These are phyloP conservation scores for Linnaemya tessellans DNA, from an alignment of 2,888 invertebrate species.

Conservation along the genomic window DNA sequence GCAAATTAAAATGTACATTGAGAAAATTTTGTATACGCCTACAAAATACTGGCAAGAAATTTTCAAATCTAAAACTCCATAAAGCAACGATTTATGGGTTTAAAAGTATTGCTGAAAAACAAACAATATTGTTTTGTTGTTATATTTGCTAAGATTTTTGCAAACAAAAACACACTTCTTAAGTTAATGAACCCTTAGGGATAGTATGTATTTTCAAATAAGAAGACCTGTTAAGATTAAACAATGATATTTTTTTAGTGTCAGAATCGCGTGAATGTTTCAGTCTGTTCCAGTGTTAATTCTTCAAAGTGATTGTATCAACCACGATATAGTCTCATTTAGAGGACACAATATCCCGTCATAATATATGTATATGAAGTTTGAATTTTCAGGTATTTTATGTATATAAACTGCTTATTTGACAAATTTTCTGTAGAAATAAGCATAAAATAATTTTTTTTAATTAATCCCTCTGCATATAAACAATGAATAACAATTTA, in stretches of 20 bases:
- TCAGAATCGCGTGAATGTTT: neutral
- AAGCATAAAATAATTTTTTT: no score
- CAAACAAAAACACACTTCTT: constrained; percentile 59
- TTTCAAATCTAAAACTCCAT: constrained; percentile 25
- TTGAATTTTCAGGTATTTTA: no score
- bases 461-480: no score
- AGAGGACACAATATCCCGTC: no score
- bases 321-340: neutral
- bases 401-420: no score
- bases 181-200: constrained; percentile 65
- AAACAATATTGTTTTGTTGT: constrained; percentile 8
- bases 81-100: constrained; percentile 48
- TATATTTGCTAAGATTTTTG: constrained; percentile 9
- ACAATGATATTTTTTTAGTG: neutral
- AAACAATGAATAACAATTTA: no score
- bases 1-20: constrained; percentile 37
- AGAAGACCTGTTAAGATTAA: neutral
- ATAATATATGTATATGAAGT: no score
- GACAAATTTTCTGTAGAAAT: no score
- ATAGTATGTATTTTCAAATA: neutral
- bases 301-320: neutral
- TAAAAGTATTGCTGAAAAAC: constrained; percentile 47
- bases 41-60: constrained; percentile 39
- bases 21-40: constrained; percentile 55
- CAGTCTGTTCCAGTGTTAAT: neutral